Percentiles rank a stretch among this genome's conserved stretches.
phyloP scores from a whole-genome alignment of 2,113 vertebrate genomes.

The Recurvirostra avosetta region DNA sequence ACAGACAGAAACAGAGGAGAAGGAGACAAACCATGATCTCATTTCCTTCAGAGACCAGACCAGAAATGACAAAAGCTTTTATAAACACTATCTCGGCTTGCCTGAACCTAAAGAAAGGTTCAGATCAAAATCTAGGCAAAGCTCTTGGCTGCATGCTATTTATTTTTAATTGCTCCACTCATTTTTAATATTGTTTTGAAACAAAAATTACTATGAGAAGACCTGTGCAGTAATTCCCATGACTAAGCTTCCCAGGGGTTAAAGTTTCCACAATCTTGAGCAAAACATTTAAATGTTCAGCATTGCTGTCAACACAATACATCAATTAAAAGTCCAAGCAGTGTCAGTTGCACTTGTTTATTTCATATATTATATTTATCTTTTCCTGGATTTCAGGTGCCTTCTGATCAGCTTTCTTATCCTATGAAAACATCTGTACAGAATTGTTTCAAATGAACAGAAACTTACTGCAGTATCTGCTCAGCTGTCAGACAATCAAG shows the following conservation, averaged over 20 bases:
- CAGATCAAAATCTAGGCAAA: background rate
- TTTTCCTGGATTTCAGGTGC: conserved; percentile 63
- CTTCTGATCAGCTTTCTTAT: conserved; percentile 68
- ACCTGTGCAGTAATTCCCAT: background rate
- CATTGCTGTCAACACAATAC: background rate
- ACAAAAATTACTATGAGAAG: background rate
- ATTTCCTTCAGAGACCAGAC: background rate
- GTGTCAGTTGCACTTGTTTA: conserved; percentile 50
- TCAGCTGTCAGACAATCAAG: conserved; percentile 66
- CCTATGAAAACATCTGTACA: conserved; percentile 71
- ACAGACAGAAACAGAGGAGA: background rate
- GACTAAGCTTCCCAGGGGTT: background rate
- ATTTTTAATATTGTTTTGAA: conserved; percentile 1
- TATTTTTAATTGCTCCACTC: background rate
- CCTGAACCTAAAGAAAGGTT: background rate
- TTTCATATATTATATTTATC: conserved; percentile 67
- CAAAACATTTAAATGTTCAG: background rate
- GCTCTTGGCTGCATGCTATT: background rate
- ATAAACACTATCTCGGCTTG: background rate
- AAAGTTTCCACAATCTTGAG: background rate
- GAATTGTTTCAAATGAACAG: conserved; percentile 69
- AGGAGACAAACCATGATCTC: background rate
- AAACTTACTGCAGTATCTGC: conserved; percentile 56
- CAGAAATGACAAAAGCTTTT: background rate
- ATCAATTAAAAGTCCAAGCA: background rate